Evolutionary conservation across 2,888 invertebrate genomes (phyloP).

Genomic region (Acleris emargana): DNA sequence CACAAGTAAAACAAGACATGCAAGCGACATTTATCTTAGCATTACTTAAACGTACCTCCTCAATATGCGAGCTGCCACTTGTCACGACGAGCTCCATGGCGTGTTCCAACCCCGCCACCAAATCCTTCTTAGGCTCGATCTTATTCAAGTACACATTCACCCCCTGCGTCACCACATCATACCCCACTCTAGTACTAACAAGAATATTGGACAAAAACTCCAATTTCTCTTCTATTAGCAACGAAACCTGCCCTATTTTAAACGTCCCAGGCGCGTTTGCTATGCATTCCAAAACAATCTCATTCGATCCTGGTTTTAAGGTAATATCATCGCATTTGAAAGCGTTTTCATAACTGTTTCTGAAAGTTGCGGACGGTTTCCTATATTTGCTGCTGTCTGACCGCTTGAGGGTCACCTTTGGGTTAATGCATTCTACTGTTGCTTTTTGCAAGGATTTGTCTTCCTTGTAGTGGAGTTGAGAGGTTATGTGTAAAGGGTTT

Average conservation of each 20-base stretch:
- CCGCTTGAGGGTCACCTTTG: conserved; percentile 85
- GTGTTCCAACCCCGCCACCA: conserved; percentile 92
- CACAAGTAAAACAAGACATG: too few species aligned
- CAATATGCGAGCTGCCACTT: conserved; percentile 90
- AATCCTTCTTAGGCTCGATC: conserved; percentile 85
- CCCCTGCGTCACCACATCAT: conserved; percentile 82
- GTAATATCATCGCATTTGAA: conserved; percentile 79
- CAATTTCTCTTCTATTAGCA: conserved; percentile 86
- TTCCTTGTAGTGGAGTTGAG: conserved; percentile 91
- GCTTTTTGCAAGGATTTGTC: conserved; percentile 91
- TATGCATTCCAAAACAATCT: conserved; percentile 83
- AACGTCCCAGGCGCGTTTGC: conserved; percentile 88
- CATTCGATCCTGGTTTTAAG: conserved; percentile 87
- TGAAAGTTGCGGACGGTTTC: conserved; percentile 86
- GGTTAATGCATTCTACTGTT: conserved; percentile 88
- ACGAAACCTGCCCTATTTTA: conserved; percentile 87
- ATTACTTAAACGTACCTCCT: conserved; percentile 79
- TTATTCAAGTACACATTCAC: conserved; percentile 78
- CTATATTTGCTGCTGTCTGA: conserved; percentile 89
- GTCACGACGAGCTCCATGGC: conserved; percentile 89
- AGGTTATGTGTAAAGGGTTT: conserved; percentile 85
- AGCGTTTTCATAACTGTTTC: conserved; percentile 86
- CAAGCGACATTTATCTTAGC: too few species aligned
- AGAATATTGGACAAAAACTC: conserved; percentile 88
- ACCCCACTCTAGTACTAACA: conserved; percentile 79